Base-by-base conservation (phyloP, 1,140 invertebrate genomes). In the Hesperophylax magnus region DNA sequence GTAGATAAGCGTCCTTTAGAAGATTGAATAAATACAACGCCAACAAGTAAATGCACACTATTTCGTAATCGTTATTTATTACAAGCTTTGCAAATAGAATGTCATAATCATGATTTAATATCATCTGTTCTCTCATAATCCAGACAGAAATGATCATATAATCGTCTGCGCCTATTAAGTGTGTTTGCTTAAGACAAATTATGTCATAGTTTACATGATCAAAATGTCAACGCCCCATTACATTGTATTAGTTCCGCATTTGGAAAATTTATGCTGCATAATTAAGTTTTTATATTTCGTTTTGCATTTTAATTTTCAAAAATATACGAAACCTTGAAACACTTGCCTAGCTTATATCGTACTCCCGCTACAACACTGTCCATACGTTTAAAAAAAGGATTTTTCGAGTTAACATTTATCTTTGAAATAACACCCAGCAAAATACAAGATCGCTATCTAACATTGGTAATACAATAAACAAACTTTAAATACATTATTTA, bases 21-120 rank as follows among this genome's bases (percentile, higher is more conserved):
- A 47, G 39, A 61, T 65, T 65, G 17, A 17, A 39, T 34, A 53
- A 72, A 53, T 47, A 15, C 67, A 72, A 72, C 18, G 27, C 52
- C 22, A 54, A 72, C 69, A 9, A 67, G 63, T 9, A 67, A 67
- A 67, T 47, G 24, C 60, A 69, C 18, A 18, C 5, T 27, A 47
- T 72, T 72, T 72, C 69, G 27, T 72, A 54, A 72, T 72, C 52
- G 53, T 53, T 27, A 72, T 54, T 72, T 27, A 71, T 9, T 8
- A 56, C 22, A 54, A 72, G 69, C 69, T 20, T 53, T 72, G 11
- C 47, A 27, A 20, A 72, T 72, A 54, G 52, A 18, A 27, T 27
- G 52, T 24, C 52, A 54, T 72, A 72, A 72, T 72, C 69, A 27
- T 54, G 69, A 72, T 72, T 72, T 54, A 72, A 72, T 72, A 72